Conservation (phyloP, 2,888 invertebrate species). For the Drosophila koepferae region DNA sequence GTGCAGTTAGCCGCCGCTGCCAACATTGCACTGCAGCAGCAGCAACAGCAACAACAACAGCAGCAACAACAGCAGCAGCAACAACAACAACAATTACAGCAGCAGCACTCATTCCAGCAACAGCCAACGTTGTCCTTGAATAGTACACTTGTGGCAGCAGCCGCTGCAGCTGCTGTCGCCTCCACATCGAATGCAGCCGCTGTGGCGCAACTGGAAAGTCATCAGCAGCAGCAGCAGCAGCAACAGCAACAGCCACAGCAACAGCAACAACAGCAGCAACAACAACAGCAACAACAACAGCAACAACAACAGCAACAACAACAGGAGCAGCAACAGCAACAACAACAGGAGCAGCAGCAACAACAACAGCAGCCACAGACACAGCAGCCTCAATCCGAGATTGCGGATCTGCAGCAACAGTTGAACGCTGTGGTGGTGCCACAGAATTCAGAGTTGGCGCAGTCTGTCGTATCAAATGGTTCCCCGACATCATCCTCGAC, state of each 20-base stretch:
- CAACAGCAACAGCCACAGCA: conserved; percentile 70
- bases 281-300: conserved; percentile 59
- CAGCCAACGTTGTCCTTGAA: conserved; percentile 83
- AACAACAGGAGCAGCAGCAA: conserved; percentile 53
- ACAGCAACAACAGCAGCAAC: conserved; percentile 66
- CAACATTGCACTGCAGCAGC: conserved; percentile 84
- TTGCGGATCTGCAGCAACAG: conserved; percentile 78
- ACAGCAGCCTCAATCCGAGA: conserved; percentile 61
- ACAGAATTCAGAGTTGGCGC: conserved; percentile 77
- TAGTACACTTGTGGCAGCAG: conserved; percentile 77
- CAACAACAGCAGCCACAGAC: conserved; percentile 58
- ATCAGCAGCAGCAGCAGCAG: conserved; percentile 57
- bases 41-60: conserved; percentile 81
- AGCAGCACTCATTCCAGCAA: conserved; percentile 84
- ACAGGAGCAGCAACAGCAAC: conserved; percentile 60
- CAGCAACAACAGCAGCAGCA: conserved; percentile 81
- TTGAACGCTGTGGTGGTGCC: conserved; percentile 76
- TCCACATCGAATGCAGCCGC: conserved; percentile 74
- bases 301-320: conserved; percentile 63
- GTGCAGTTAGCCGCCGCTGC: conserved; percentile 81
- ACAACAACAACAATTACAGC: conserved; percentile 77
- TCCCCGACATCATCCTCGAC: conserved; percentile 64
- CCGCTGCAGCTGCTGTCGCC: conserved; percentile 76
- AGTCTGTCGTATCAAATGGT: conserved; percentile 75
- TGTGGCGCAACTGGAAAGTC: conserved; percentile 70